Conservation (phyloP, 2,888 invertebrate genomes). For the Drosophila cracens region DNA sequence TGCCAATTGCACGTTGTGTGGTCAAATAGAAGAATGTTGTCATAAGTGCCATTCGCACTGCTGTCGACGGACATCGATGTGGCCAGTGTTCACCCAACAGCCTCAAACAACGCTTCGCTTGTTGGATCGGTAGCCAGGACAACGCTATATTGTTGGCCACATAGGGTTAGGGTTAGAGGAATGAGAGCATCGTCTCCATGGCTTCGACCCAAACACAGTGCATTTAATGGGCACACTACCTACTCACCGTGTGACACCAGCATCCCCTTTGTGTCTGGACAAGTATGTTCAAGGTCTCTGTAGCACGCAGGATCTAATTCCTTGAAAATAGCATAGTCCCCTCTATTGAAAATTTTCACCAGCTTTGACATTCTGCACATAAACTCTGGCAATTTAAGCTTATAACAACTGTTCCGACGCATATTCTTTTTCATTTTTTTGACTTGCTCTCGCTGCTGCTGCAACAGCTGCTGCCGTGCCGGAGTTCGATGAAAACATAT, state of each 20-base stretch:
- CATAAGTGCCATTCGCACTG: constrained; percentile 32
- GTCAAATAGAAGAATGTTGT: constrained; percentile 64
- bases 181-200: constrained; percentile 3
- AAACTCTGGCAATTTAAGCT: constrained; percentile 71
- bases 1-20: constrained; percentile 77
- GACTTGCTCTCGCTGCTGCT: constrained; percentile 22
- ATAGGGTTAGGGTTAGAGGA: not conserved
- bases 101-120: constrained; percentile 16
- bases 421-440: constrained; percentile 29
- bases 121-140: constrained; percentile 41
- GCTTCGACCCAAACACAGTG: constrained; percentile 19
- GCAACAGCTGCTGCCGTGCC: constrained; percentile 67
- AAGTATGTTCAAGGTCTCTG: constrained; percentile 20
- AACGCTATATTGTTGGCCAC: constrained; percentile 21
- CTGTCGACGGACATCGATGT: constrained; percentile 23
- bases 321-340: constrained; percentile 35
- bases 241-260: constrained; percentile 17
- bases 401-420: constrained; percentile 67
- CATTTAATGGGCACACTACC: constrained; percentile 18
- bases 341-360: constrained; percentile 28
- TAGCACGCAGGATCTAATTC: constrained; percentile 40
- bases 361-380: constrained; percentile 71
- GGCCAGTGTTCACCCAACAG: constrained; percentile 13
- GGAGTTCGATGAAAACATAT: constrained; percentile 75
- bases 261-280: constrained; percentile 12